These are phyloP conservation scores for Typhlichthys subterraneus DNA, from an alignment of 2,797 vertebrate genomes.

Conservation along the genomic window DNA sequence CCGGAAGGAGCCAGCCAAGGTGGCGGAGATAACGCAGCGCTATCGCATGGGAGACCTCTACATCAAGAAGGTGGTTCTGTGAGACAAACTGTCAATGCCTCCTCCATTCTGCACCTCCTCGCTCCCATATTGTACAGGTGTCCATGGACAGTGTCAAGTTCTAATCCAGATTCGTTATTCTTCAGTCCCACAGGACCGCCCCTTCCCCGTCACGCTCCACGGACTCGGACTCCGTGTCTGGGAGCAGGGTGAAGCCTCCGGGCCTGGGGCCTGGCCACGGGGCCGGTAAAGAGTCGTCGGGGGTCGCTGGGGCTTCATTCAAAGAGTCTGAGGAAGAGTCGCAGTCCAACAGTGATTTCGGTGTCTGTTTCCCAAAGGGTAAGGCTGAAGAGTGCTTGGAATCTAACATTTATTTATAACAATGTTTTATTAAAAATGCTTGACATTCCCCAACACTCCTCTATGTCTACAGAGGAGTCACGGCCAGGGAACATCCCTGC, in stretches of 20 bases:
- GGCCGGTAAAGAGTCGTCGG: conserved; percentile 46
- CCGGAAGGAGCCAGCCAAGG: conserved; percentile 84
- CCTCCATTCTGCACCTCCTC: background rate
- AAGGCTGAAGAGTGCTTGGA: conserved; percentile 8
- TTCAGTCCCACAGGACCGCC: conserved; percentile 48
- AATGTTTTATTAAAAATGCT: background rate
- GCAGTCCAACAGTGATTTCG: conserved; percentile 46
- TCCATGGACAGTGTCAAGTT: background rate
- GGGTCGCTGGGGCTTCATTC: conserved; percentile 44
- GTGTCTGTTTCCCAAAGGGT: conserved; percentile 62
- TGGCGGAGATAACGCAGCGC: conserved; percentile 84
- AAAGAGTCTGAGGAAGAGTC: conserved; percentile 39
- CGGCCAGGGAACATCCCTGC: conserved; percentile 88
- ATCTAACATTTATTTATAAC: background rate
- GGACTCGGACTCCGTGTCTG: conserved; percentile 58
- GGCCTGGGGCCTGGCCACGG: conserved; percentile 49
- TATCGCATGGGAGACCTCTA: conserved; percentile 87
- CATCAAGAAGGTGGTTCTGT: conserved; percentile 83
- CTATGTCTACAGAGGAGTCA: conserved; percentile 57
- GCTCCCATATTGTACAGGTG: background rate
- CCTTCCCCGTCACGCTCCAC: conserved; percentile 47
- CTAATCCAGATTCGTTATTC: background rate
- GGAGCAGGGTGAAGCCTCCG: conserved; percentile 48
- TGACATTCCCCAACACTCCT: conserved; percentile 54
- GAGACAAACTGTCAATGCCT: background rate